Base-by-base conservation (phyloP, 2,797 vertebrate species). In the Mormyrus proboscirostris region DNA sequence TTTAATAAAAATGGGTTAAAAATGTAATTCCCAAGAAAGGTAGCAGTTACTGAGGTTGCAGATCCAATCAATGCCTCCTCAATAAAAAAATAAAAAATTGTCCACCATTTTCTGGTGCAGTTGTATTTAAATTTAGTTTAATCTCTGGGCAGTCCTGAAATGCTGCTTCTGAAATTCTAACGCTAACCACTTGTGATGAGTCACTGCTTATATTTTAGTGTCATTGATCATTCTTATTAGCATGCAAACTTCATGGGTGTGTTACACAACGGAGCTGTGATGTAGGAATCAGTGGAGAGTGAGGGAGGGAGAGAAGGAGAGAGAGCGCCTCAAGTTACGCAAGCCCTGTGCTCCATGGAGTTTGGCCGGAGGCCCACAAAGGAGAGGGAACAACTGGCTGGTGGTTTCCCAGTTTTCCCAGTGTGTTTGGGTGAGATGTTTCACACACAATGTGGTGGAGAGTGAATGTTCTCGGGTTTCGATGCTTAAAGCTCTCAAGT, bases 221-320 rank as follows among this genome's bases (percentile, higher is more conserved):
- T 47, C 57, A 88, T 41, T 88, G 86, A 88, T 88, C 86, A 62
- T 25, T 88, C 86, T 88, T 88, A 88, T 88, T 88, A 88, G 86
- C 57, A 47, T 88, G 86, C 7, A 69, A 49, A 14, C 19, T 65
- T 59, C 57, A 47, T 69, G 59, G 55, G 59, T 47, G n/a, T 49
- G 55, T 49, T 88, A 88, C 44, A 16, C 86, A 88, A 65, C 57
- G 12, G 51, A 47, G 38, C 59, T 88, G 86, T 47, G 55, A 88
- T 44, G 86, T 49, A 50, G 86, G 59, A 69, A 16, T n/a, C 53
- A 41, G 51, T 10, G 7, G 59, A 44, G 62, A 12, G 41, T 29
- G 62, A 50, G 57, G 9, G 22, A 49, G 38, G 59, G 29, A 51
- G 59, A 44, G 62, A 22, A 4, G 33, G 47, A 51, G 59, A 49